These are phyloP conservation scores for Oligia strigilis DNA, from an alignment of 2,888 invertebrate species.

Conservation along the genomic window DNA sequence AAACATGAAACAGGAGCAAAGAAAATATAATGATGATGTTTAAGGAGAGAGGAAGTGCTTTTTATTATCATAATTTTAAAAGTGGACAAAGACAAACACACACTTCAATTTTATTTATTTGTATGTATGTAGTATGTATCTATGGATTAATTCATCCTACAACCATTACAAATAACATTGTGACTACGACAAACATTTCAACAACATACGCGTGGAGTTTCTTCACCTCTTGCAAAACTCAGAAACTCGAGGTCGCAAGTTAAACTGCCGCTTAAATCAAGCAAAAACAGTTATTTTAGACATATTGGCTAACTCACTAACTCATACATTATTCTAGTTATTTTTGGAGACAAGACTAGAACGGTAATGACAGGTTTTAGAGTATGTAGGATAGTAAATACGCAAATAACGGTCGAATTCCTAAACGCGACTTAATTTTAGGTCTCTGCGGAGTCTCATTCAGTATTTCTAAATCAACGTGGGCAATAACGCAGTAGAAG, in stretches of 20 bases:
- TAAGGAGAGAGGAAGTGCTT: too few species aligned
- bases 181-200: constrained; percentile 42
- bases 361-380: constrained; percentile 26
- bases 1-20: too few species aligned
- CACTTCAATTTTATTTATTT: neutral
- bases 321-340: constrained; percentile 29
- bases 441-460: too few species aligned
- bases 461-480: too few species aligned
- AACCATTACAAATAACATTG: neutral
- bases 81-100: neutral
- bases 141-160: constrained; percentile 6
- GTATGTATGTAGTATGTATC: neutral
- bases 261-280: constrained; percentile 32
- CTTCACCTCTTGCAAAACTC: constrained; percentile 60
- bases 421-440: neutral
- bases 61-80: too few species aligned
- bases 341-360: constrained; percentile 17
- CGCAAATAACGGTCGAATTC: neutral
- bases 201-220: constrained; percentile 48
- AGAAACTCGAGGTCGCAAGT: constrained; percentile 54
- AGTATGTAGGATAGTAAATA: constrained; percentile 8
- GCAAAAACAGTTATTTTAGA: constrained; percentile 38
- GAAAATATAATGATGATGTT: too few species aligned
- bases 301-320: constrained; percentile 43
- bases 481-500: too few species aligned